Evolutionary conservation across 1,140 invertebrate genomes (phyloP).

Genomic region (Streblospio benedicti): DNA sequence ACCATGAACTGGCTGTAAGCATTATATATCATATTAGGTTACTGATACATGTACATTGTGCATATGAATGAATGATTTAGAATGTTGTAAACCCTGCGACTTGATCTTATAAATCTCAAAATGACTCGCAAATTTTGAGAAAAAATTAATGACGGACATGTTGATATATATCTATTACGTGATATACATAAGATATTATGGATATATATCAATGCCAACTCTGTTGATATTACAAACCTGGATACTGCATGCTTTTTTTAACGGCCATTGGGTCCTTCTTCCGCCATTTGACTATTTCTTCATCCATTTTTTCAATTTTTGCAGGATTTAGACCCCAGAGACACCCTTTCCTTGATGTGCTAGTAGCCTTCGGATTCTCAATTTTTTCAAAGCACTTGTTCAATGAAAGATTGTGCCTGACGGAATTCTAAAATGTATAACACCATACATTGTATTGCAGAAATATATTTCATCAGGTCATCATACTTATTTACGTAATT

Average conservation of each 20-base stretch:
- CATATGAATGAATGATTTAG: too few species aligned
- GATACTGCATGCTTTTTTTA: conserved; percentile 80
- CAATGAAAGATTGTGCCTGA: conserved; percentile 86
- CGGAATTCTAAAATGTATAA: conserved; percentile 62
- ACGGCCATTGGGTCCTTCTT: conserved; percentile 73
- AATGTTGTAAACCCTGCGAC: too few species aligned
- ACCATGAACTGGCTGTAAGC: too few species aligned
- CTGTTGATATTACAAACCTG: conserved; percentile 50
- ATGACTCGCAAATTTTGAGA: neutral
- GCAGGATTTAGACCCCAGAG: conserved; percentile 93
- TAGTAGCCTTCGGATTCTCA: conserved; percentile 63
- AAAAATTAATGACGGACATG: neutral
- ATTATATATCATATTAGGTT: too few species aligned
- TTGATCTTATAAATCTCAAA: neutral
- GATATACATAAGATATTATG: neutral
- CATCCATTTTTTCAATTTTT: conserved; percentile 91
- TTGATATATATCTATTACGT: neutral
- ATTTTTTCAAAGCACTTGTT: conserved; percentile 98
- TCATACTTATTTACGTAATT: too few species aligned
- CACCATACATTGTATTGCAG: neutral
- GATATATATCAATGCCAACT: neutral
- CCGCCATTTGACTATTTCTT: conserved; percentile 93
- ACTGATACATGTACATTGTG: too few species aligned
- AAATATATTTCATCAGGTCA: neutral
- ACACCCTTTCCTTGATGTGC: conserved; percentile 58